Percentiles rank a stretch among this genome's conserved stretches.
Evolutionary conservation across 1,140 invertebrate species (phyloP).

Genomic region (Rhopalosiphum padi): DNA sequence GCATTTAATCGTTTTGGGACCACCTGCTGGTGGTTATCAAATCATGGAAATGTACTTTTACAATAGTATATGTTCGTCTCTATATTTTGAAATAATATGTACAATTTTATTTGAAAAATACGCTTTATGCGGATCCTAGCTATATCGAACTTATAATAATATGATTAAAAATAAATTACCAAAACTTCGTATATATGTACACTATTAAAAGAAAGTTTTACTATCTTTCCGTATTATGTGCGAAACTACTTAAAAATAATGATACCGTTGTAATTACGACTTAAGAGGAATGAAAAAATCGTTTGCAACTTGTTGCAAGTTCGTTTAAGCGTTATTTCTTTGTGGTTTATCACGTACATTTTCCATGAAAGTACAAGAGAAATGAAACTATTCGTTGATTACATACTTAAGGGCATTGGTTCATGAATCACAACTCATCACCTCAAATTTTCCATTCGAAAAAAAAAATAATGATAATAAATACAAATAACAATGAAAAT

Average conservation of each 20-base stretch:
- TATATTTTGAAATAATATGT: neutral
- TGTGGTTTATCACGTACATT: neutral
- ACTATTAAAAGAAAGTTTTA: neutral
- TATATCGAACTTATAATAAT: neutral
- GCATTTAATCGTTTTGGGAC: conserved; percentile 36
- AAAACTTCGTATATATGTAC: neutral
- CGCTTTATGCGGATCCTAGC: neutral
- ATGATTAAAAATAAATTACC: neutral
- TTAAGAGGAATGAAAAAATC: neutral
- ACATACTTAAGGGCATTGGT: neutral
- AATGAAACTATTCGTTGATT: neutral
- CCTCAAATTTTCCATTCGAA: neutral
- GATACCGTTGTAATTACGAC: neutral
- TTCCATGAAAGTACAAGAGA: neutral
- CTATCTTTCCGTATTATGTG: neutral
- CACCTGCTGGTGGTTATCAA: neutral
- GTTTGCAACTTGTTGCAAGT: conserved; percentile 24
- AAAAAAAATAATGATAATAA: neutral
- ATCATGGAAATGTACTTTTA: neutral
- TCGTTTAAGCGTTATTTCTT: neutral
- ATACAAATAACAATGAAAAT: neutral
- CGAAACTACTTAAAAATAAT: neutral
- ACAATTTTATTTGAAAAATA: neutral
- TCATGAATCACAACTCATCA: conserved; percentile 21
- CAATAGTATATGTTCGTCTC: neutral